Conservation (phyloP, 2,888 invertebrate genomes). For the Dicycla oo region DNA sequence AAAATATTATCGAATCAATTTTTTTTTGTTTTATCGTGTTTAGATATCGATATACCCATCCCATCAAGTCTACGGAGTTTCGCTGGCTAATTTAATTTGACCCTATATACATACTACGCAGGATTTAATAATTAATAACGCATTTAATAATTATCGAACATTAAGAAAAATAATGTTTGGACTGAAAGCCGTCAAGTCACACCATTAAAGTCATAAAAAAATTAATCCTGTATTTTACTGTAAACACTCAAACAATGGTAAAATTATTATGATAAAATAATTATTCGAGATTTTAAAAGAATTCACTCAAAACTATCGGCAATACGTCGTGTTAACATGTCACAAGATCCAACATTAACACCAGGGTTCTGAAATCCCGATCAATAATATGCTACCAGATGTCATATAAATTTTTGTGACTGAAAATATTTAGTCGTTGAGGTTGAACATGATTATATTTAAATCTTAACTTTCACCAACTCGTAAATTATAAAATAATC, state of each 20-base stretch:
- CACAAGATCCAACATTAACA: not conserved
- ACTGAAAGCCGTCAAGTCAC: not conserved
- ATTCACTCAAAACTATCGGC: not conserved
- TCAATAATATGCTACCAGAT: not conserved
- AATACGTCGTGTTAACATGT: not conserved
- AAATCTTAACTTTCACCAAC: not conserved
- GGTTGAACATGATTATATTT: not conserved
- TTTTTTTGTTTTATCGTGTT: not conserved
- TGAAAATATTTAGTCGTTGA: not conserved
- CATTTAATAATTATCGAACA: not conserved
- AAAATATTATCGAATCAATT: not conserved
- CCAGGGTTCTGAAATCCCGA: not conserved
- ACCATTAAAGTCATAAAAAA: not conserved
- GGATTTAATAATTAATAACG: slow-evolving; percentile 8
- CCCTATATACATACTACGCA: not conserved
- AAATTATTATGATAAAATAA: not conserved
- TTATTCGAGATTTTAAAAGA: not conserved
- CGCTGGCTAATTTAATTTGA: not conserved
- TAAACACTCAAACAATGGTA: slow-evolving; percentile 15
- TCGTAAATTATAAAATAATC: slow-evolving; percentile 3
- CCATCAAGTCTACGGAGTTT: not conserved
- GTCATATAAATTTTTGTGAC: not conserved
- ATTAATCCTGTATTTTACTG: not conserved
- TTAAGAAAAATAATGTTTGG: not conserved
- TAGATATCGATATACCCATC: not conserved